Base-by-base conservation (phyloP, 2,797 vertebrate genomes). In the Leptodactylus fallax region DNA sequence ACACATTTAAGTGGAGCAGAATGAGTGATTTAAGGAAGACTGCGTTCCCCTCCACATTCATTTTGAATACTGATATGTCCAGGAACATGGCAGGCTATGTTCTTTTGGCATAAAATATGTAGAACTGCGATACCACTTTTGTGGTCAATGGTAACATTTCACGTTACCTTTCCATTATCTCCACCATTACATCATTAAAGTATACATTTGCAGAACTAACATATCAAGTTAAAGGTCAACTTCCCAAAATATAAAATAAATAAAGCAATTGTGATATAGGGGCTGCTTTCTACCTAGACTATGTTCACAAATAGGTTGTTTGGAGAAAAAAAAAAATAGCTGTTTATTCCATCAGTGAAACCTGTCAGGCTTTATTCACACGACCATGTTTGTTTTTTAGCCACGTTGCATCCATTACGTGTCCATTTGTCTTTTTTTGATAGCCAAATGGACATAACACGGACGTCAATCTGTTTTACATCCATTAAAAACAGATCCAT, bases 81-180 rank as follows among this genome's bases (percentile, higher is more conserved):
- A 56, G 69, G 67, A 63, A 25, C 71, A 58, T 77, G 49, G 80
- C 86, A 87, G 80, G 14, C 81, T 45, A 61, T 87, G 81, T 87
- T 78, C 86, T 78, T 87, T 87, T 87, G 86, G 86, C 86, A 55
- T 79, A 23, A 58, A 58, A 8, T 3, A 72, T 45, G 7, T 69
- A 27, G 36, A 82, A 67, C 19, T 67, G 51, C 17, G 19, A 45
- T 36, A 36, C 23, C 8, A 63, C 61, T 51, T 19, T 61, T 81
- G 21, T 49, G 23, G 58, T 56, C 45, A 45, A 21, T 67, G 19
- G 9, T 80, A 53, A 81, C 45, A 86, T 67, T 76, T 87, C 45
- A 53, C 36, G 19, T 77, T 45, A 55, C 58, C 19, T 63, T 65
- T 25, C 21, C 55, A 76, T 60, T 53, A 79, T 27, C 23, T 36